Evolutionary conservation across 2,113 vertebrate species (phyloP), one percentile per base, ranked within the genome.

Genomic region (Platysternon megacephalum): DNA sequence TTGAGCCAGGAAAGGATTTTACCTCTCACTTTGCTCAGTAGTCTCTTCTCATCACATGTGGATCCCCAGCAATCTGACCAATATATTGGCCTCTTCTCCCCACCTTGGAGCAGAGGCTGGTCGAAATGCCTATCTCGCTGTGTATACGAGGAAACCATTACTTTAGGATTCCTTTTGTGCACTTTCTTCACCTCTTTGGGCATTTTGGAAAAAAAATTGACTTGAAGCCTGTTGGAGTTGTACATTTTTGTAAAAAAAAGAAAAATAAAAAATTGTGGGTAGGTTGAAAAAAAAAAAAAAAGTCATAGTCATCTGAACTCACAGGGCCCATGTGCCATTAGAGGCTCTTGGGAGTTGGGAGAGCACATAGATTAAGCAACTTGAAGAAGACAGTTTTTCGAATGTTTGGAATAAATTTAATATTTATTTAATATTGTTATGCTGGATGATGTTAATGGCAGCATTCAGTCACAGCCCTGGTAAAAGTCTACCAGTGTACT

Each of bases 351-450:
- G 48, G 82, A 94, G 89, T 42, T 39, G 11, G 83, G 78, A 49
- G 78, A 90, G 92, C 68, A 39, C 95, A 80, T 46, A 84, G 92
- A 84, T 89, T 87, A 58, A 9, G 90, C 83, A 95, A 92, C 90
- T 68, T 82, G 92, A 61, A 58, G 56, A 58, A 58, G 56, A 29
- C 11, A 58, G 26, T 12, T 58, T 58, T 58, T 58, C 91, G 87
- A 91, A 97, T 96, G 90, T 96, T 8, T 90, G 93, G 96, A 97
- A 94, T 91, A 95, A 97, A 85, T 56, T 82, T 51, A 72, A 93
- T 95, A 94, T 90, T 94, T 95, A 93, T 95, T 94, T 82, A 44
- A 76, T 24, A 84, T 11, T 9, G 21, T 78, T 24, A 10, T 89
- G 79, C 79, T 96, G 72, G 93, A 72, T 72, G 19, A 19, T 11